Evolutionary conservation across 2,888 invertebrate species (phyloP), one percentile per base, ranked within the genome.

Genomic region (Philaethria dido): DNA sequence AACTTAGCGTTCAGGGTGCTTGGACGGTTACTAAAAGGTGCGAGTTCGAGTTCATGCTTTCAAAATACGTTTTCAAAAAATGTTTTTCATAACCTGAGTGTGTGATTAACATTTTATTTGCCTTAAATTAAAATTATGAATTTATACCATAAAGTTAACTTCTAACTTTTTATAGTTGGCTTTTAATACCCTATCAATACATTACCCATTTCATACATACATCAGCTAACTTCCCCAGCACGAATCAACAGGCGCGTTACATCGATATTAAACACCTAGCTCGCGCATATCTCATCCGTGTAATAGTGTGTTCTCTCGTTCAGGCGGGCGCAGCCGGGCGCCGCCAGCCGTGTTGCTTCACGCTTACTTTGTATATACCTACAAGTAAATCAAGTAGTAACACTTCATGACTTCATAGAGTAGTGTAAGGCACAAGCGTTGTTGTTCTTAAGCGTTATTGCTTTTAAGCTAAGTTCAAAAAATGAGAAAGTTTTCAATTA

Each of bases 381-480:
- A 36, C 16, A 25, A 33, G 61, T 76, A 77, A 75, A 77, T 75
- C 73, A 75, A n/a, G 8, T 9, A 33, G 33, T 33, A 33, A n/a
- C n/a, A n/a, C 8, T 39, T 39, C 13, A 39, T 13, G n/a, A 13
- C 11, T 39, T 2, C 39, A 39, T 9, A 0, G 16, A 14, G 48
- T 48, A 22, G 22, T 22, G 48, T 3, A 22, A 22, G 22, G 13
- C n/a, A 22, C 11, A 22, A 22, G 22, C 48, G 48, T 22, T 22
- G 3, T 39, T 3, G 39, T 13, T 39, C 13, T 11, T 39, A 3
- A 39, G 13, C 13, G 39, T 13, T 39, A 13, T 13, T 3, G 2
- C 13, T 39, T 39, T 39, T 39, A n/a, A n/a, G n/a, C n/a, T n/a
- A n/a, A n/a, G n/a, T n/a, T n/a, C n/a, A n/a, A n/a, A n/a, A n/a